phyloP scores from a whole-genome alignment of 1,140 invertebrate genomes.

The Drosophila kepulauana region DNA sequence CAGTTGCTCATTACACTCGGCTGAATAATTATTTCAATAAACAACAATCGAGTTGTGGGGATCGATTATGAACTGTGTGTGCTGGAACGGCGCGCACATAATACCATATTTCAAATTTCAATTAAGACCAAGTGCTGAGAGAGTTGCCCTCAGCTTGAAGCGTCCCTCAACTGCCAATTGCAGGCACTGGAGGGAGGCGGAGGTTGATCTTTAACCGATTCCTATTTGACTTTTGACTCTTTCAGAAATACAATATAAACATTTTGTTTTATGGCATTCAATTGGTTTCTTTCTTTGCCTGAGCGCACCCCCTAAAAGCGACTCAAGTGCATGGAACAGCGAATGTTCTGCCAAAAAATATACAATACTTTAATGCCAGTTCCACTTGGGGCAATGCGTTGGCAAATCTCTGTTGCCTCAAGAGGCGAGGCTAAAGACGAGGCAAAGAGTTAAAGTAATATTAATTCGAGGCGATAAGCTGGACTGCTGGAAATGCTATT shows the following conservation, averaged over 20 bases:
- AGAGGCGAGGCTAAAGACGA: background rate
- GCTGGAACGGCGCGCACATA: slow-evolving; percentile 79
- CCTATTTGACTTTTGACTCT: slow-evolving; percentile 81
- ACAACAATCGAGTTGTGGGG: slow-evolving; percentile 64
- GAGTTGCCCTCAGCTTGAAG: slow-evolving; percentile 38
- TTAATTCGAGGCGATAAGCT: background rate
- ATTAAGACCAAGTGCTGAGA: slow-evolving; percentile 84
- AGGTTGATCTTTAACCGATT: slow-evolving; percentile 63
- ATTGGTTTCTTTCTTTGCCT: slow-evolving; percentile 49
- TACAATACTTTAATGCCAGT: background rate
- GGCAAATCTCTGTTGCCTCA: slow-evolving; percentile 45
- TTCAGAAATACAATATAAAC: slow-evolving; percentile 68
- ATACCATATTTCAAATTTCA: slow-evolving; percentile 84
- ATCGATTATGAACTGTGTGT: slow-evolving; percentile 77
- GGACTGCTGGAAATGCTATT: background rate
- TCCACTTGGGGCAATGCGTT: slow-evolving; percentile 58
- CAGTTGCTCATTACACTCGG: slow-evolving; percentile 81
- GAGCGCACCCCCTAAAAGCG: slow-evolving; percentile 57
- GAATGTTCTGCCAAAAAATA: slow-evolving; percentile 39
- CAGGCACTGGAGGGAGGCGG: slow-evolving; percentile 26
- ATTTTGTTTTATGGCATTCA: slow-evolving; percentile 76
- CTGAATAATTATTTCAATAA: slow-evolving; percentile 81
- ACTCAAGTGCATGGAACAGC: slow-evolving; percentile 67
- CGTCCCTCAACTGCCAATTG: slow-evolving; percentile 55
- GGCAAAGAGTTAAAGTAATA: slow-evolving; percentile 4